Evolutionary conservation across 2,113 vertebrate species (phyloP).

Genomic region (Narcine bancroftii): DNA sequence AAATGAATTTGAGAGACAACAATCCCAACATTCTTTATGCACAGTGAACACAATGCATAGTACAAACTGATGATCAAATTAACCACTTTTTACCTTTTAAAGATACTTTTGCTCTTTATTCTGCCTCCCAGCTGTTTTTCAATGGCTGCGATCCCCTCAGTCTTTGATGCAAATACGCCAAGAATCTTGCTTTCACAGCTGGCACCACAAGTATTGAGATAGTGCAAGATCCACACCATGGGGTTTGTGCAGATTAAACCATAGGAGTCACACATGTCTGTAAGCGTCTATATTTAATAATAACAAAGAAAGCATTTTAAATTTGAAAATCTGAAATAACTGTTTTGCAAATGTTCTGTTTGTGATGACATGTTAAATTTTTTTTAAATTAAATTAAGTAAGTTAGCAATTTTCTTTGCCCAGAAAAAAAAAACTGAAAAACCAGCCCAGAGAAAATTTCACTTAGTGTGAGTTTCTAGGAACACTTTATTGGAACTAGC

Average conservation of each 20-base stretch:
- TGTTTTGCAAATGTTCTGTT: not conserved
- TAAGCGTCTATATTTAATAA: conserved; percentile 49
- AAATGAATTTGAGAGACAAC: not conserved
- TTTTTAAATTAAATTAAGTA: not conserved
- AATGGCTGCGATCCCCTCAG: conserved; percentile 55
- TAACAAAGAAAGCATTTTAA: not conserved
- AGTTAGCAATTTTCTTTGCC: not conserved
- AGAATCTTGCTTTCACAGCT: conserved; percentile 62
- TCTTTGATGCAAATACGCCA: conserved; percentile 57
- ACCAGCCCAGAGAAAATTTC: not conserved
- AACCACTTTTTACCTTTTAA: conserved; percentile 54
- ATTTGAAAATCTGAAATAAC: not conserved
- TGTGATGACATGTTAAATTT: no score
- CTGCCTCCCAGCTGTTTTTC: conserved; percentile 54
- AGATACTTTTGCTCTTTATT: conserved; percentile 57
- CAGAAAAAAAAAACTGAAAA: not conserved
- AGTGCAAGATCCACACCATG: conserved; percentile 62
- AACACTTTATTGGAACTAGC: not conserved
- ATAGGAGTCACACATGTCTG: conserved; percentile 60
- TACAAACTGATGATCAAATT: not conserved
- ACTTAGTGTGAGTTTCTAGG: not conserved
- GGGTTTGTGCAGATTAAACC: conserved; percentile 57
- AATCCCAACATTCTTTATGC: not conserved
- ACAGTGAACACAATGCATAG: not conserved
- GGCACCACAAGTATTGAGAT: conserved; percentile 57